phyloP scores from a whole-genome alignment of 2,888 invertebrate genomes.

The Aleiodes leptofemur region DNA sequence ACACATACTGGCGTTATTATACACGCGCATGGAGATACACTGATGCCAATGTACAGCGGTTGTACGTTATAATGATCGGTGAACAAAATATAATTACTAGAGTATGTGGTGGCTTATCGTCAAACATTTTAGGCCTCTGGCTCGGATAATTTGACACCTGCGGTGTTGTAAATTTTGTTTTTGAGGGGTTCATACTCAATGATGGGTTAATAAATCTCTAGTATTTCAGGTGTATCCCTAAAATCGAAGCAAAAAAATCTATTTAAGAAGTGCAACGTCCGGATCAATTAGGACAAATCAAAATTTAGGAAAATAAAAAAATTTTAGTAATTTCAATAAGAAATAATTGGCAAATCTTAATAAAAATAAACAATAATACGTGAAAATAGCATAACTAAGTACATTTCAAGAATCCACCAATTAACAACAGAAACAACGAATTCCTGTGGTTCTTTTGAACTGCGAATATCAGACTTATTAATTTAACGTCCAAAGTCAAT shows the following conservation, averaged over 20 bases:
- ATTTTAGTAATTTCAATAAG: no score
- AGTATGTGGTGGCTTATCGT: slow-evolving; percentile 63
- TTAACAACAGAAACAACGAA: no score
- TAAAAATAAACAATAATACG: no score
- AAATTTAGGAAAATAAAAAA: no score
- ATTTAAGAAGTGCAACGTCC: no score
- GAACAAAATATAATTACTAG: slow-evolving; percentile 64
- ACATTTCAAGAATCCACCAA: no score
- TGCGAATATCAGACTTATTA: no score
- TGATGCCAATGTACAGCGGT: slow-evolving; percentile 43
- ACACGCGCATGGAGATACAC: slow-evolving; percentile 32
- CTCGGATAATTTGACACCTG: slow-evolving; percentile 69
- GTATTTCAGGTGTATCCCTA: slow-evolving; percentile 60
- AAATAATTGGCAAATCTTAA: no score
- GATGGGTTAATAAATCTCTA: slow-evolving; percentile 71
- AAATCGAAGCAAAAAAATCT: not conserved
- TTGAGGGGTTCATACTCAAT: slow-evolving; percentile 64
- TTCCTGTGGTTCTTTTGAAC: no score
- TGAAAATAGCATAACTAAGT: no score
- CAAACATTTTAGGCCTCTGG: slow-evolving; percentile 61
- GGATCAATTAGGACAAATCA: no score
- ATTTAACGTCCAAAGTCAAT: no score
- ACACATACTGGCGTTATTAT: slow-evolving; percentile 27
- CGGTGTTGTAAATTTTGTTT: slow-evolving; percentile 69
- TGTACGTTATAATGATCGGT: slow-evolving; percentile 63